phyloP scores from a whole-genome alignment of 2,797 vertebrate species.

The Jordanella pulchra region DNA sequence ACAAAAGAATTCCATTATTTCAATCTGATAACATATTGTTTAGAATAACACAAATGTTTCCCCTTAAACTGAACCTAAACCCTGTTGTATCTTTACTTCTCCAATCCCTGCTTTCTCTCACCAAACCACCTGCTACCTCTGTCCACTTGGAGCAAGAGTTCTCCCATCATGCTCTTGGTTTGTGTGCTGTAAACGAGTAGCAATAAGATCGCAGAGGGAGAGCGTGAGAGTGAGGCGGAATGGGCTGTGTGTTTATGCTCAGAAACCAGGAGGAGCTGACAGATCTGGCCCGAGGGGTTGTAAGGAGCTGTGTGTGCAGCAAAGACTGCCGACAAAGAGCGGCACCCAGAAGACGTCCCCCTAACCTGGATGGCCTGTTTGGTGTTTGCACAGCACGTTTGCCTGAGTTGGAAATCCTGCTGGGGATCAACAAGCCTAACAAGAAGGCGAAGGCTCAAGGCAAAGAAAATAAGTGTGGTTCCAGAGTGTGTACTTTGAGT shows the following conservation, averaged over 20 bases:
- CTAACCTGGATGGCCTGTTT: slow-evolving; percentile 43
- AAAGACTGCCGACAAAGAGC: slow-evolving; percentile 42
- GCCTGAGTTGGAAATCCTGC: slow-evolving; percentile 49
- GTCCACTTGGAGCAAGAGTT: slow-evolving; percentile 72
- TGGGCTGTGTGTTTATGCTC: slow-evolving; percentile 48
- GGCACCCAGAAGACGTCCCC: slow-evolving; percentile 27
- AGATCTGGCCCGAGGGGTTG: slow-evolving; percentile 54
- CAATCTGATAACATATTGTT: neutral
- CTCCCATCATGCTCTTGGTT: slow-evolving; percentile 68
- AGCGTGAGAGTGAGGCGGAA: slow-evolving; percentile 27
- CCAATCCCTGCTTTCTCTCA: slow-evolving; percentile 14
- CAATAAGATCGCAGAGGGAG: slow-evolving; percentile 40
- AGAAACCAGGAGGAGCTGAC: slow-evolving; percentile 50
- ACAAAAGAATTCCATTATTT: neutral
- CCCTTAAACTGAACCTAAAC: slow-evolving; percentile 34
- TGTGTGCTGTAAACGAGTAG: slow-evolving; percentile 55
- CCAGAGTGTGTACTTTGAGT: slow-evolving; percentile 17
- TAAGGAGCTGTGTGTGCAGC: slow-evolving; percentile 19
- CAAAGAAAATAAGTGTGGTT: slow-evolving; percentile 34
- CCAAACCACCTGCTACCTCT: slow-evolving; percentile 45
- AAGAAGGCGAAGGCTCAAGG: slow-evolving; percentile 39
- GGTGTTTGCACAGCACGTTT: slow-evolving; percentile 50
- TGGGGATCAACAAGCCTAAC: slow-evolving; percentile 49
- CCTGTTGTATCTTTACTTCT: slow-evolving; percentile 18
- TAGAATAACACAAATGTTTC: slow-evolving; percentile 1